Base-by-base conservation (phyloP, 1,140 invertebrate species). In the Panulirus ornatus region DNA sequence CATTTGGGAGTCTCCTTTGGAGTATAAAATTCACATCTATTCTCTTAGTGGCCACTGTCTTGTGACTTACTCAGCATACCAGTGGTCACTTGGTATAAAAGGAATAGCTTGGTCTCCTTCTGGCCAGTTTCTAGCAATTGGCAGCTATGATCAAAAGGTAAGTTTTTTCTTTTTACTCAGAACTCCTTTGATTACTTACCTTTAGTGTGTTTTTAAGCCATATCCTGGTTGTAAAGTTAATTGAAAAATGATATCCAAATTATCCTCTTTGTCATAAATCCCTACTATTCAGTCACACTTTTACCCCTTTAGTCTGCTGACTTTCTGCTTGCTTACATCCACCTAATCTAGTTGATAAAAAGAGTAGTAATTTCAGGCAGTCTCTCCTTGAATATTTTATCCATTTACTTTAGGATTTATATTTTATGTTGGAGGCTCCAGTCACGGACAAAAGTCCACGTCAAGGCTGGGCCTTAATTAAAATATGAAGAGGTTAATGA, bases 111-210 rank as follows among this genome's bases (percentile, higher is more conserved):
- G 94, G 94, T 94, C 94, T 1, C 94, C 94, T 22, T 94, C 93
- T 16, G 93, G 94, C 81, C 94, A 95, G 92, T 94, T 95, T 84
- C 91, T 95, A 36, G 94, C 94, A 71, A 92, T 94, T 14, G 94
- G 94, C 2, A 94, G 94, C 82, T 94, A 93, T 92, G 94, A 95
- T 93, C 93, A 94, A 91, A 94, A 94, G 93, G 94, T 94, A 89
- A 82, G 89, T 82, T 22, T 30, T 40, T 40, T 2, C 2, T 76
- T 76, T 73, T 63, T 44, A 88, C 19, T 88, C 70, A 70, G 19
- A 54, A 87, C 22, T 30, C 42, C 38, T 71, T 11, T 81, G 0
- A 54, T 83, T 44, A 36, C 19, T 22, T 30, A 44, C 54, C 47
- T 76, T 76, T 58, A 11, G 66, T 9, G 38, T 82, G 44, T 11